Evolutionary conservation across 2,113 vertebrate species (phyloP), one percentile per base, ranked within the genome.

Genomic region (Seriola aureovittata): DNA sequence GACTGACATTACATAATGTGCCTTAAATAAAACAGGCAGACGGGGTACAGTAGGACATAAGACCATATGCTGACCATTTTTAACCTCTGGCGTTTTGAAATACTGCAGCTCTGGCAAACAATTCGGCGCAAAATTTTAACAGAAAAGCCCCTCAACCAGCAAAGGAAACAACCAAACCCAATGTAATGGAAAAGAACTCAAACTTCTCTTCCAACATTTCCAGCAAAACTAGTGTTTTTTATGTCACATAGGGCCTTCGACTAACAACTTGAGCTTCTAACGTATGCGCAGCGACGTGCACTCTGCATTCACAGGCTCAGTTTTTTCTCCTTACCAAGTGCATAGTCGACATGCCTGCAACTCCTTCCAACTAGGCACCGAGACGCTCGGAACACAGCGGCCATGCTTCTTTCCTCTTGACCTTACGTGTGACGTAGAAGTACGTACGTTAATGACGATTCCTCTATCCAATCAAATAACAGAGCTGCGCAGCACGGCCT

Each of bases 381-480:
- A 87, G 92, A 92, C 40, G 90, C 88, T 89, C 94, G 93, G 34
- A 96, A 69, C 74, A 95, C 78, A 64, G 94, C 95, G 75, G 96
- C 96, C 96, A 96, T 96, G 81, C 93, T 96, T 95, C 85, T 91
- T 90, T 88, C 68, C 85, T 88, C 78, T 81, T 92, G 91, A 93
- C 93, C 91, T 90, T 87, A 72, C 79, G 76, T 44, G 16, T 82
- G 81, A 78, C 86, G 88, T 65, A 13, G 55, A 9, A 8, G 1
- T 13, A 85, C 83, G 85, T 69, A 8, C 2, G 0, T 68, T 8
- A 92, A 7, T 84, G 93, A 88, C 82, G 21, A 2, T 0, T 4
- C 0, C 4, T 11, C n/a, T 44, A 1, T 63, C 94, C 95, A 94
- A 92, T 93, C 85, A 79, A 8, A 50, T 3, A 23, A 3, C 3